Base-by-base conservation (phyloP, 37 sponge, comb jelly and placozoan species). In the Diacarnus erythraeanus region DNA sequence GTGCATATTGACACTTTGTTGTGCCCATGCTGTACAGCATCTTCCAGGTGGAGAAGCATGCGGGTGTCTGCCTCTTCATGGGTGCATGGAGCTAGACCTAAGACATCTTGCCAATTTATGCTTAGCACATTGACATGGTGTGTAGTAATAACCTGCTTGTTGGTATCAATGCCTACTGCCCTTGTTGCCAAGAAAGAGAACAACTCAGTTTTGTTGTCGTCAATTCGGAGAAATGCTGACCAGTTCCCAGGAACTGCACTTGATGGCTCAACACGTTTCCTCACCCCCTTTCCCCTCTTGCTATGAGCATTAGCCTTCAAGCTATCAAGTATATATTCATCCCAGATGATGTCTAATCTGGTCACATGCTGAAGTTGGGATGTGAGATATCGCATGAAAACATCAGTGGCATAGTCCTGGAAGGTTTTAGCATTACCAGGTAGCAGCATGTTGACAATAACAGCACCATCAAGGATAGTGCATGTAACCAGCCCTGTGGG, bases 371-470 rank as follows among this genome's bases (percentile, higher is more conserved):
- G 69, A 2, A 69, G 69, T 38, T 17, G 60, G 23, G 18, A 59
- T 17, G 60, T 59, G 17, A 59, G 23, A 27, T 59, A 59, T 59
- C 27, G 60, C 60, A 59, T 3, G 26, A 59, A 59, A 59, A 59
- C 60, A 59, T 59, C 18, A 59, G 60, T 59, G 18, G 60, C 60
- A 59, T 10, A 59, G 26, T 59, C 18, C 60, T 59, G 59, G 34
- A 81, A 72, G 29, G 36, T 81, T 43, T 59, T 72, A 8, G 74
- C 63, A 58, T 41, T 43, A 72, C 42, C 74, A 38, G 82, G 82
- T 71, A 59, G 42, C 34, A 81, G 74, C 82, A 81, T 81, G 27
- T 81, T 71, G 3, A 81, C 17, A 3, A 81, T 81, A 5, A 64
- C 82, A 59, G 82, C 82, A 2, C 82, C 60, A 10, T 59, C 60